Evolutionary conservation across 2,797 vertebrate species (phyloP), one percentile per base, ranked within the genome.

Genomic region (Clarias fuscus): DNA sequence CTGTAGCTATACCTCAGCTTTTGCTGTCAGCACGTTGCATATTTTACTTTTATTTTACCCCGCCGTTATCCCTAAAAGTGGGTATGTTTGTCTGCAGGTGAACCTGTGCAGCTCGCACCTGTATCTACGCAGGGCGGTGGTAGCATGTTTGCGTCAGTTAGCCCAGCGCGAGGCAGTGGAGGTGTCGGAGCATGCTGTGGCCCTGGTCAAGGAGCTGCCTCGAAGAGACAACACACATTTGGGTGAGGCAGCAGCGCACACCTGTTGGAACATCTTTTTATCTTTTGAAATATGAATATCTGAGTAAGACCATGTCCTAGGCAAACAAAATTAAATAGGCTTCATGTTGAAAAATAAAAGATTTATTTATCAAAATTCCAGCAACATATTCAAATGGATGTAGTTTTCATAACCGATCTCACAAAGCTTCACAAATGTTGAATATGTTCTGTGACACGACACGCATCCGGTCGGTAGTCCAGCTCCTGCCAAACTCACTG

Each of bases 91-190:
- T 70, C 40, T 86, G n/a, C 86, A 98, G 98, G 96, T 97, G 78
- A 95, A 97, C 92, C 94, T 98, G 87, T 97, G 95, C 91, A 97
- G 97, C 90, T 96, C 97, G 0, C 97, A 97, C 91, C 92, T 98
- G 81, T 84, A 95, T 61, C 85, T 98, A 89, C 96, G 97, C 62
- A 95, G 96, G 24, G 95, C 97, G 0, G 97, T 96, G 73, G 93
- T 98, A 85, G 95, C 97, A 58, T 98, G 97, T 90, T 93, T 99
- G 90, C 93, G 93, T 86, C 98, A 99, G 48, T 96, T 98, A 61
- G 97, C 96, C 24, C 98, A 98, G 91, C 95, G 96, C 84, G 98
- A 97, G 91, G 97, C 97, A 20, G 92, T 94, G 84, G 96, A 97
- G 91, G 97, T 98, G 13, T 97, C 96, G 4, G 96, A 97, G 88